Conservation (phyloP, 2,797 vertebrate species). For the Meda fulgida region DNA sequence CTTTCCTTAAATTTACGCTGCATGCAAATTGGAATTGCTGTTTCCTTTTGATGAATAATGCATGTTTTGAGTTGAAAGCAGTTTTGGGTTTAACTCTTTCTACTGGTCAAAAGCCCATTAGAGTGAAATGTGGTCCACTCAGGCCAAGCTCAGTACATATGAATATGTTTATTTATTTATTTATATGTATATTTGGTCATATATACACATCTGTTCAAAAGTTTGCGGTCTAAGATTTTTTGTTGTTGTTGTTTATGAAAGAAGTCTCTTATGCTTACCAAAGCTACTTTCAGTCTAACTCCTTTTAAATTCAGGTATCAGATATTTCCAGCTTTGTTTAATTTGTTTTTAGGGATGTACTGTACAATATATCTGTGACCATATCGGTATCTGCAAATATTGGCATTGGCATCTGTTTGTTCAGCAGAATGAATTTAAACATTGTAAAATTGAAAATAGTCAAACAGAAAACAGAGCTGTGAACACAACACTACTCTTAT, state of each 20-base stretch:
- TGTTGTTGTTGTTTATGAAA: background rate
- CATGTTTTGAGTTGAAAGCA: slow-evolving; percentile 18
- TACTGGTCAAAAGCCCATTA: background rate
- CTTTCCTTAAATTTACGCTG: slow-evolving; percentile 11
- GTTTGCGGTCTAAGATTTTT: background rate
- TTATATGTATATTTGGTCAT: background rate
- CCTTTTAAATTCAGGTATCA: background rate
- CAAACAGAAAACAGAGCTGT: background rate
- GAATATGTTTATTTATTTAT: background rate
- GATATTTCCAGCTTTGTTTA: background rate
- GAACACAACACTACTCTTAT: background rate
- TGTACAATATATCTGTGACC: background rate
- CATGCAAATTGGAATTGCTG: slow-evolving; percentile 22
- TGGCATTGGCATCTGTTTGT: background rate
- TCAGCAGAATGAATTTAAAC: background rate
- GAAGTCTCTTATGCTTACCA: background rate
- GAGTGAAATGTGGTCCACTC: background rate
- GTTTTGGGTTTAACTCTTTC: background rate
- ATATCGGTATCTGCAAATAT: background rate
- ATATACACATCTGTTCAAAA: background rate
- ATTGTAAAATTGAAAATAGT: background rate
- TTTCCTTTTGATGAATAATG: slow-evolving; percentile 26
- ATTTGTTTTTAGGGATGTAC: background rate
- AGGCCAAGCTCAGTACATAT: background rate
- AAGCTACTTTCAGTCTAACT: background rate